A percentile compares a stretch with the other conserved stretches of the same genome.
phyloP scores from a whole-genome alignment of 2,888 invertebrate genomes.

The Saturnia pavonia region DNA sequence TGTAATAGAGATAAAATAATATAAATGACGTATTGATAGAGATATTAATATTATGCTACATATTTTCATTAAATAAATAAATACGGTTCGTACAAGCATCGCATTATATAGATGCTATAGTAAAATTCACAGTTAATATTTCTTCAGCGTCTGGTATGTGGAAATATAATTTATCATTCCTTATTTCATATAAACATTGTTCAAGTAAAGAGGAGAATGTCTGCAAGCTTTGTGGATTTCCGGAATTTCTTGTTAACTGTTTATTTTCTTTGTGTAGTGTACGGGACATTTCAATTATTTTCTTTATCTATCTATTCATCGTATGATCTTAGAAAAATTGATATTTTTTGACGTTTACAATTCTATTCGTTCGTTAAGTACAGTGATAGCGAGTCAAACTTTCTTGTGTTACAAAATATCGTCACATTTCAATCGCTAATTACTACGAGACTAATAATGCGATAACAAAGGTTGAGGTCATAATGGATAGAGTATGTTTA shows the following conservation, averaged over 20 bases:
- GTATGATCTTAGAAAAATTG: not conserved
- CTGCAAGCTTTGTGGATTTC: slow-evolving; percentile 4
- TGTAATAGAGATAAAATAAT: no score
- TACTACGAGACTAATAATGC: no score
- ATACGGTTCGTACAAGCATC: not conserved
- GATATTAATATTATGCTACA: not conserved
- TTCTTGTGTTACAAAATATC: no score
- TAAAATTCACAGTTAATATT: not conserved
- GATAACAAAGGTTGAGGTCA: no score
- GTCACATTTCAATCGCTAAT: no score
- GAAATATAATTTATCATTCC: slow-evolving; percentile 7
- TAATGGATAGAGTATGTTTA: no score
- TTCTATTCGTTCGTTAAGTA: no score
- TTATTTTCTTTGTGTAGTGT: not conserved
- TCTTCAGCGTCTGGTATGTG: not conserved
- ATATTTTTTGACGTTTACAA: no score
- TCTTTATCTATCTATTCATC: not conserved
- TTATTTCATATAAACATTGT: not conserved
- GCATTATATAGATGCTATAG: not conserved
- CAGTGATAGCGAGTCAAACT: no score
- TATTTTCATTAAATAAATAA: not conserved
- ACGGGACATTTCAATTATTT: slow-evolving; percentile 5
- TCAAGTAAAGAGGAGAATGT: not conserved
- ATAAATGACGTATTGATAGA: not conserved
- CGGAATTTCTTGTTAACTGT: slow-evolving; percentile 7